A percentile compares a stretch with the other conserved stretches of the same genome.
phyloP scores from a whole-genome alignment of 2,797 vertebrate genomes.

The Typhlichthys eigenmanni region DNA sequence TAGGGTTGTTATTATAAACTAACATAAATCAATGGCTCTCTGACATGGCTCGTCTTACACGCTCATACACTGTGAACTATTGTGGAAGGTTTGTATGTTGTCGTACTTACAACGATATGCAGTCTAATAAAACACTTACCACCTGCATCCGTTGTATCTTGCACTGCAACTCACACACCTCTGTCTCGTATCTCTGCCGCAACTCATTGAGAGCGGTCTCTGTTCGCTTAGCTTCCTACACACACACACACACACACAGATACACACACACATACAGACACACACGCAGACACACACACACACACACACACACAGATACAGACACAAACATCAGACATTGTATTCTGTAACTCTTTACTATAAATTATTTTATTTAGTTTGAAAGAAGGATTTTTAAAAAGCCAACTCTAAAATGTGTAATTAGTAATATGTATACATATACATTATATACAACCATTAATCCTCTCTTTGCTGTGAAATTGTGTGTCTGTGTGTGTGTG shows the following conservation, averaged over 20 bases:
- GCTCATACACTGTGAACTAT: too few species aligned
- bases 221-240: slow-evolving; percentile 83
- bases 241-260: slow-evolving; percentile 3
- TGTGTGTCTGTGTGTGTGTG: neutral
- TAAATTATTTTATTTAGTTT: neutral
- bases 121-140: slow-evolving; percentile 64
- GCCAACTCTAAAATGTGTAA: too few species aligned
- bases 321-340: neutral
- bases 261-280: slow-evolving; percentile 6
- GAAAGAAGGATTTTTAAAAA: neutral
- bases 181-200: slow-evolving; percentile 83
- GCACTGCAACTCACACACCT: slow-evolving; percentile 91
- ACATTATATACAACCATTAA: neutral
- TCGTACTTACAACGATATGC: too few species aligned
- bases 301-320: slow-evolving; percentile 1
- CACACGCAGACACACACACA: slow-evolving; percentile 5
- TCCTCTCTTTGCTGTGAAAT: neutral
- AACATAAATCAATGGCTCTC: too few species aligned
- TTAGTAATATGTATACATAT: neutral
- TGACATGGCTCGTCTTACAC: too few species aligned
- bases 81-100: too few species aligned
- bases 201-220: slow-evolving; percentile 83
- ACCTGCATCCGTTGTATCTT: slow-evolving; percentile 90
- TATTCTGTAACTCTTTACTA: neutral
- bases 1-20: too few species aligned